Evolutionary conservation across 2,888 invertebrate genomes (phyloP).

Genomic region (Epinotia nisella): DNA sequence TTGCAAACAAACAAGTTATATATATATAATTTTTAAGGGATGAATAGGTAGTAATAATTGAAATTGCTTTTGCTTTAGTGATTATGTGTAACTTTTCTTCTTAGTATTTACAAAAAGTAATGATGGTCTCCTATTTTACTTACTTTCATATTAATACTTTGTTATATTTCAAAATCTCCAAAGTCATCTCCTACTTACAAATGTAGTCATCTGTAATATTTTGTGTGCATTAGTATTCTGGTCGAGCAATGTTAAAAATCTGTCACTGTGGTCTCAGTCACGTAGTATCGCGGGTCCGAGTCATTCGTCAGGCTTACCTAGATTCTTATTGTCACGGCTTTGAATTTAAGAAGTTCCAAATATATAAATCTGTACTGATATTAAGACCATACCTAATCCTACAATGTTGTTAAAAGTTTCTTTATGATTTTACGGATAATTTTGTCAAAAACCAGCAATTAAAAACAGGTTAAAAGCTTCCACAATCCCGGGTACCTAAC

Average conservation of each 20-base stretch:
- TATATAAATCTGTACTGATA: not conserved
- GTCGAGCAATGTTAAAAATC: conserved; percentile 38
- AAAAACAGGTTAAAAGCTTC: conserved; percentile 19
- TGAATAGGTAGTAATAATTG: too few relatives aligned
- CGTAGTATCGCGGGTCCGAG: conserved; percentile 40
- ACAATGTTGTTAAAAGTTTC: too few relatives aligned
- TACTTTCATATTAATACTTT: not conserved
- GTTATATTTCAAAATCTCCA: not conserved
- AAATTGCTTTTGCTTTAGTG: too few relatives aligned
- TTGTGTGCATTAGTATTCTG: conserved; percentile 39
- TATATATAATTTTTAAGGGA: too few relatives aligned
- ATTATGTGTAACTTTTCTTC: not conserved
- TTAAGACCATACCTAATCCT: too few relatives aligned
- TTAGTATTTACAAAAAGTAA: not conserved
- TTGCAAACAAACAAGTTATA: too few relatives aligned
- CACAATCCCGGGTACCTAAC: conserved; percentile 16
- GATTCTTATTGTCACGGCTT: conserved; percentile 40
- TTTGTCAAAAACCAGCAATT: conserved; percentile 4
- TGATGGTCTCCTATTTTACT: not conserved
- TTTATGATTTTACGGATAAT: conserved; percentile 47
- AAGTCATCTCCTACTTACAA: conserved; percentile 12
- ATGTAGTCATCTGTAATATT: conserved; percentile 37
- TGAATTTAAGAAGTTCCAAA: conserved; percentile 41
- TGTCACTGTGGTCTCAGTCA: conserved; percentile 40
- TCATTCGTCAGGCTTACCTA: conserved; percentile 59